phyloP scores from a whole-genome alignment of 2,113 vertebrate species.

The Fulica atra region DNA sequence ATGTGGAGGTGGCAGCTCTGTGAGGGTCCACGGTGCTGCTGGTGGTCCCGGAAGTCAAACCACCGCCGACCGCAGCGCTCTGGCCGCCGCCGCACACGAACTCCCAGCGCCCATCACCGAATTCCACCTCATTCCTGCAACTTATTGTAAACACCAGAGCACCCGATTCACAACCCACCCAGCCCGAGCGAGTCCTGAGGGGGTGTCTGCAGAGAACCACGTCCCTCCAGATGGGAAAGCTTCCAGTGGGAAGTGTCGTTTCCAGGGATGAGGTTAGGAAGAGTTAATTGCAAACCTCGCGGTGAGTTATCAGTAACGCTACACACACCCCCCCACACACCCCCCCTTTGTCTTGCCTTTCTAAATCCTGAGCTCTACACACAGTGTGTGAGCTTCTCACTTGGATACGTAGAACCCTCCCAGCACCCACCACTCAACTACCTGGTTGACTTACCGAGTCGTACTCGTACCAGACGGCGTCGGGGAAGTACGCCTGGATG shows the following conservation, averaged over 20 bases:
- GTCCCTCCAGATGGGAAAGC: neutral
- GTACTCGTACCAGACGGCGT: conserved; percentile 90
- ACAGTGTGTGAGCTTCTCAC: neutral
- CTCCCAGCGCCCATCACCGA: too few relatives aligned
- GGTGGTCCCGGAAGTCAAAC: neutral
- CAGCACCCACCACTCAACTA: neutral
- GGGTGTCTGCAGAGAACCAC: neutral
- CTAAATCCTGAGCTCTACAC: neutral
- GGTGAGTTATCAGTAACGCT: neutral
- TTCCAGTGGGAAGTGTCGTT: neutral
- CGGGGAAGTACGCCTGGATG: conserved; percentile 83
- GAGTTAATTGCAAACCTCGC: neutral
- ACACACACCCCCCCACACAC: too few relatives aligned
- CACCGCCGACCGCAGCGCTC: neutral
- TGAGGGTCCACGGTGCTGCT: neutral
- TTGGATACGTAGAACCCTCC: too few relatives aligned
- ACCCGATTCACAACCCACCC: neutral
- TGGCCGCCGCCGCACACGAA: too few relatives aligned
- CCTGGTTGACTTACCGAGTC: conserved; percentile 83
- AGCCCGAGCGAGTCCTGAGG: neutral
- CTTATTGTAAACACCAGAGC: too few relatives aligned
- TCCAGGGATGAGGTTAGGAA: neutral
- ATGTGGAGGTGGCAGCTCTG: neutral
- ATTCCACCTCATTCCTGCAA: too few relatives aligned
- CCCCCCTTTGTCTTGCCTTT: too few relatives aligned